Conservation (phyloP, 1,140 invertebrate genomes). For the Drosophila bifasciata region DNA sequence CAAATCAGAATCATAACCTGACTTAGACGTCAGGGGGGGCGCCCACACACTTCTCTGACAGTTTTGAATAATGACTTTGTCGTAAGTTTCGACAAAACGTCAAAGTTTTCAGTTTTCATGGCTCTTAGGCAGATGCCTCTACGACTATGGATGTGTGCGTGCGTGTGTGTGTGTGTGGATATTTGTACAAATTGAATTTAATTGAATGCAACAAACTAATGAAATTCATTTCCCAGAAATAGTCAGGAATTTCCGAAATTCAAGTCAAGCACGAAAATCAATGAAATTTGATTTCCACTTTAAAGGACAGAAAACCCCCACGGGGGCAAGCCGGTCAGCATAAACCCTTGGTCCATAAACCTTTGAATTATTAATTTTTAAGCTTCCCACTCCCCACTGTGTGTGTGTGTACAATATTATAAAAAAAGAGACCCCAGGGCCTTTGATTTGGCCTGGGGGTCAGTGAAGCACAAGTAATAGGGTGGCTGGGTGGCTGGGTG, state of each 20-base stretch:
- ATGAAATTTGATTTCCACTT: constrained; percentile 53
- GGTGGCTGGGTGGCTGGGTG: constrained; percentile 42
- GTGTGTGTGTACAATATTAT: constrained; percentile 7
- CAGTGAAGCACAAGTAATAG: constrained; percentile 70
- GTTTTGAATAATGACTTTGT: constrained; percentile 68
- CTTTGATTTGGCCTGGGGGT: constrained; percentile 73
- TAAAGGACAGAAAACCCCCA: constrained; percentile 32
- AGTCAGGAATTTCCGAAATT: not conserved
- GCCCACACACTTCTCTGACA: not conserved
- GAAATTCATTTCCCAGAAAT: constrained; percentile 29
- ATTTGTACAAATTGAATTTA: constrained; percentile 62
- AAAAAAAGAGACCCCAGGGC: constrained; percentile 37
- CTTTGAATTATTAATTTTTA: constrained; percentile 83
- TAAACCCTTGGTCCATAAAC: constrained; percentile 59
- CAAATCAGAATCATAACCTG: not conserved
- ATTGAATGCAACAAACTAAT: constrained; percentile 57
- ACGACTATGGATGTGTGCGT: not conserved
- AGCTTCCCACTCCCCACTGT: constrained; percentile 40
- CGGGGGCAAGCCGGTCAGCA: constrained; percentile 27
- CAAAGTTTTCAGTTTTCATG: constrained; percentile 60
- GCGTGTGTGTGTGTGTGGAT: constrained; percentile 12
- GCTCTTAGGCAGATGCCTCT: constrained; percentile 5
- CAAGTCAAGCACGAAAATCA: constrained; percentile 37
- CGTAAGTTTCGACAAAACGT: constrained; percentile 46
- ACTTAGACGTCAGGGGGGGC: not conserved